Percentiles rank a stretch among this genome's conserved stretches.
Conservation (phyloP, 2,888 invertebrate species). For the Dryobotodes eremita region DNA sequence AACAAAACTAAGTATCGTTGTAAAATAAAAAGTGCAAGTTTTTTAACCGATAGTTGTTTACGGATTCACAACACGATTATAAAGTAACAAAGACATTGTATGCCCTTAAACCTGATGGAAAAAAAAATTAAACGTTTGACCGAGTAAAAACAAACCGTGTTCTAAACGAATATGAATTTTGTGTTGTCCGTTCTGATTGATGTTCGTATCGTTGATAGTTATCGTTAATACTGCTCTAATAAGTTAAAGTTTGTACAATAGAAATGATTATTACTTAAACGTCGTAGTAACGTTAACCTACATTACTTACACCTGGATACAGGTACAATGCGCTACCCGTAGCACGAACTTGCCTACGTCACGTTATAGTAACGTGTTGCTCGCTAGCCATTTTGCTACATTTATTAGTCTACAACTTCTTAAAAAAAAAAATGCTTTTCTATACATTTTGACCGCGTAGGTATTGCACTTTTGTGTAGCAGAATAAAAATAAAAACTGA, state of each 20-base stretch:
- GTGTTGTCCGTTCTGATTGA: constrained; percentile 1
- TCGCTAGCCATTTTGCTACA: background rate
- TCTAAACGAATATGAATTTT: constrained; percentile 9
- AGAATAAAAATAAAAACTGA: too few species aligned
- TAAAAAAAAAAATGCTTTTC: too few species aligned
- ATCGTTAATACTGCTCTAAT: background rate
- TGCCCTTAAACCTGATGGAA: background rate
- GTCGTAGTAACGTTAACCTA: constrained; percentile 19
- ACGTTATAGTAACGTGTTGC: background rate
- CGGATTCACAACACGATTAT: background rate
- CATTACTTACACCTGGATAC: constrained; percentile 8
- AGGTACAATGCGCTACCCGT: background rate
- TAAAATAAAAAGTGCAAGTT: constrained; percentile 6
- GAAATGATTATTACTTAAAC: background rate
- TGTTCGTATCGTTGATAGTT: background rate
- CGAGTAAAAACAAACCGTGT: constrained; percentile 2
- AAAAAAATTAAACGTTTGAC: constrained; percentile 8
- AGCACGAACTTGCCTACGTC: constrained; percentile 12
- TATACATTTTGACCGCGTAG: too few species aligned
- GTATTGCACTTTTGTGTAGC: too few species aligned
- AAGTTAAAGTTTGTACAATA: constrained; percentile 12
- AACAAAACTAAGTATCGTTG: background rate
- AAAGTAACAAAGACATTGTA: background rate
- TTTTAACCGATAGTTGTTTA: constrained; percentile 21
- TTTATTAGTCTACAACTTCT: background rate